Percentiles rank a stretch among this genome's conserved stretches.
Evolutionary conservation across 1,140 invertebrate species (phyloP).

Genomic region (Rhizoglyphus robini): DNA sequence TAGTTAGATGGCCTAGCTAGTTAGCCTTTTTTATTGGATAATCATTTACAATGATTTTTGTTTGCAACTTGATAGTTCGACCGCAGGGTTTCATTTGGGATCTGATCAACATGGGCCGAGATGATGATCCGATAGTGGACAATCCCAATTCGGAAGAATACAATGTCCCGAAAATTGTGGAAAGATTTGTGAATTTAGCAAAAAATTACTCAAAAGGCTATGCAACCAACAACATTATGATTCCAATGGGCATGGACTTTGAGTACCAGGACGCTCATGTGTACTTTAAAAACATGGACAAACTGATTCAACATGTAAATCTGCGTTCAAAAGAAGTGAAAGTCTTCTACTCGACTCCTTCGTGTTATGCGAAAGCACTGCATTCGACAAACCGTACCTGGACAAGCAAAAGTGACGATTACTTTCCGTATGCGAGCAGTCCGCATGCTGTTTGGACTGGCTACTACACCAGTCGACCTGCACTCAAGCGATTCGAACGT

Average conservation of each 20-base stretch:
- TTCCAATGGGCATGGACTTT: constrained; percentile 23
- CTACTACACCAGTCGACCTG: constrained; percentile 67
- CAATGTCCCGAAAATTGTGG: constrained; percentile 15
- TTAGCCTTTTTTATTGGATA: no score
- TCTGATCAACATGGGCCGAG: not conserved
- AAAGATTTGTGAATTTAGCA: not conserved
- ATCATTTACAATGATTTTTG: no score
- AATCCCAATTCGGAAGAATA: constrained; percentile 15
- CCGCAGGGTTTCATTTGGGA: constrained; percentile 3
- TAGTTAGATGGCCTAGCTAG: no score
- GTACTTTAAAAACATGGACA: constrained; percentile 75
- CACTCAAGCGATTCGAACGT: constrained; percentile 38
- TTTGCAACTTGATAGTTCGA: no score
- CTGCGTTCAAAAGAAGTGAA: constrained; percentile 39
- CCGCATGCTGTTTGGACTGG: constrained; percentile 60
- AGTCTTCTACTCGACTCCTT: constrained; percentile 60
- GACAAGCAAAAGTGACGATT: constrained; percentile 51
- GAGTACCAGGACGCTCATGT: constrained; percentile 43
- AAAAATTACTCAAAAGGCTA: not conserved
- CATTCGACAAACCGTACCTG: constrained; percentile 41
- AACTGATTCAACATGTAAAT: constrained; percentile 52
- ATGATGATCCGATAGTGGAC: constrained; percentile 18
- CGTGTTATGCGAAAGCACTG: constrained; percentile 52
- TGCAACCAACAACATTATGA: constrained; percentile 20
- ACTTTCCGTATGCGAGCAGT: constrained; percentile 57